Base-by-base conservation (phyloP, 2,888 invertebrate species). In the Thecocarcelia acutangulata region DNA sequence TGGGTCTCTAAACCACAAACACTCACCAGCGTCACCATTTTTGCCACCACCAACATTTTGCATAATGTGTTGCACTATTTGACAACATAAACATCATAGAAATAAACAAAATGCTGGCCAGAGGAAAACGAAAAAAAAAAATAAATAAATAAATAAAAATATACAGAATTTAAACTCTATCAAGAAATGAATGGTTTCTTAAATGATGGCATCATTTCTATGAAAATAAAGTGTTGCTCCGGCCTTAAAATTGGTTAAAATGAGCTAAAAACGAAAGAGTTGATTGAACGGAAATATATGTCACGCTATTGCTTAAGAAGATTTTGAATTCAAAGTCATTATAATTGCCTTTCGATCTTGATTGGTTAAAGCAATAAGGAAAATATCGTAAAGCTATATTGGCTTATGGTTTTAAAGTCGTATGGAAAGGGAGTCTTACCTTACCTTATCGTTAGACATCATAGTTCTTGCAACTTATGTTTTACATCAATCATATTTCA, bases 191-290 rank as follows among this genome's bases (percentile, higher is more conserved):
- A 75, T 82, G 82, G 78, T 82, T 82, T 66, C 78, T 78, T 82
- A 82, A 78, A 82, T 82, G 82, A 82, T 82, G 82, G 58, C 82
- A 82, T 82, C 82, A 82, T 78, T 82, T 82, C 82, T 78, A 44
- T 82, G 82, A 82, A 82, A 82, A 70, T 78, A 75, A 78, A 82
- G 82, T 82, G 77, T 77, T 69, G 76, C 74, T 56, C 63, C 59
- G 72, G 52, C 63, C 75, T 70, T 80, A 52, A 76, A 77, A 61
- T 69, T 64, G 19, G 8, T 50, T 46, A 75, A 13, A 69, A 56
- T 24, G 48, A 40, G n/a, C 21, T 21, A 52, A 68, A 50, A 64
- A n/a, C 5, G 21, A 11, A 52, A n/a, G 4, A 9, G n/a, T 1
- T 0, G n/a, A 5, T 11, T 11, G 0, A 58, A 21, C 2, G 12